phyloP scores from a whole-genome alignment of 2,113 vertebrate genomes.

The Phyllostomus discolor region DNA sequence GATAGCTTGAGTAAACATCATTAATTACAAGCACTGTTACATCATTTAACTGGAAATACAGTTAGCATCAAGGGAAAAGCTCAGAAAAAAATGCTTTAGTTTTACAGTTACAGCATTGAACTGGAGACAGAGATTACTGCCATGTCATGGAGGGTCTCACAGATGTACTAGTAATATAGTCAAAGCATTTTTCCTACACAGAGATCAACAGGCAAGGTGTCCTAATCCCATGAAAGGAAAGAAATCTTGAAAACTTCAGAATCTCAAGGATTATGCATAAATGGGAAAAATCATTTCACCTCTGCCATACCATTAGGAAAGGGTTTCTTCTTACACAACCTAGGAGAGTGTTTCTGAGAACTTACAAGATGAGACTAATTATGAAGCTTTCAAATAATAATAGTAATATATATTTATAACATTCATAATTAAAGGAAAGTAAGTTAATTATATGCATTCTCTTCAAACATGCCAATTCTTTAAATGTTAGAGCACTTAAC shows the following conservation, averaged over 20 bases:
- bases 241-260: not conserved
- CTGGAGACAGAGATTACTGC: not conserved
- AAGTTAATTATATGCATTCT: not conserved
- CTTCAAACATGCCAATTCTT: not conserved
- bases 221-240: not conserved
- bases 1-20: not conserved
- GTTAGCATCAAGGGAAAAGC: not conserved
- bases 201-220: not conserved
- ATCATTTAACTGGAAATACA: conserved; percentile 28
- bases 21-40: conserved; percentile 26
- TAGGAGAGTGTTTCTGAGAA: not conserved
- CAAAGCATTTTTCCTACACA: not conserved
- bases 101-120: conserved; percentile 17
- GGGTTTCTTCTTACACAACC: not conserved
- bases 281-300: not conserved
- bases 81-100: not conserved
- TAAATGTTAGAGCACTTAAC: conserved; percentile 2
- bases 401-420: conserved; percentile 1
- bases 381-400: conserved; percentile 12
- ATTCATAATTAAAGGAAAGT: conserved; percentile 12
- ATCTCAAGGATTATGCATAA: not conserved
- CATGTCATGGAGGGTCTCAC: not conserved
- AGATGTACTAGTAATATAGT: not conserved
- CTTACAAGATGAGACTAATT: conserved; percentile 23
- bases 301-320: not conserved